These are phyloP conservation scores for Magallana gigas DNA, from an alignment of 1,140 invertebrate genomes.

Conservation along the genomic window DNA sequence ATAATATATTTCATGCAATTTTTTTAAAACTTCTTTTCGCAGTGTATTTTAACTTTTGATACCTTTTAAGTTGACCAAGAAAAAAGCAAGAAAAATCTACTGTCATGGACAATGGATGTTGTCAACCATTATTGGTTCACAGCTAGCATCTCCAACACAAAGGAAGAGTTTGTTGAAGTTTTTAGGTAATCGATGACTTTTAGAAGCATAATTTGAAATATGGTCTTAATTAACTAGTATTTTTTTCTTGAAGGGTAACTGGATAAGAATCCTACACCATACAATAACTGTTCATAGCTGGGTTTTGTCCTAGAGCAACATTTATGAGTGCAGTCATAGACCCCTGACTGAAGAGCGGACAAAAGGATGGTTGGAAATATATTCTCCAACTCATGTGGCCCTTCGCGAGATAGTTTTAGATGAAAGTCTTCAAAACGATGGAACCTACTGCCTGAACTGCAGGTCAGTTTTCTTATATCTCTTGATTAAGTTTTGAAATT, in stretches of 20 bases:
- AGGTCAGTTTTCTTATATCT: constrained; percentile 4
- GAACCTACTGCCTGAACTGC: constrained; percentile 41
- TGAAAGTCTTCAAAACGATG: constrained; percentile 41
- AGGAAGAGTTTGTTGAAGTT: constrained; percentile 42
- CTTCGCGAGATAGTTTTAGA: constrained; percentile 37
- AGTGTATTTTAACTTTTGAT: too few relatives aligned
- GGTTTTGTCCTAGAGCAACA: neutral
- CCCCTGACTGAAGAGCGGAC: neutral
- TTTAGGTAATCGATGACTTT: neutral
- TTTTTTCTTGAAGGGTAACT: constrained; percentile 7
- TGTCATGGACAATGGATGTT: constrained; percentile 43
- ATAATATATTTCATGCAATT: too few relatives aligned
- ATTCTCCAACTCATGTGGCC: constrained; percentile 3
- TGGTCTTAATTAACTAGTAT: neutral
- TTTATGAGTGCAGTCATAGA: constrained; percentile 18
- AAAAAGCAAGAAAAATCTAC: neutral
- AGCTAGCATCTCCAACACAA: neutral
- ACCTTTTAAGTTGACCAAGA: neutral
- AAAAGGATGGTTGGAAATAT: constrained; percentile 46
- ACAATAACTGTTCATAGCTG: neutral
- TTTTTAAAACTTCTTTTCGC: too few relatives aligned
- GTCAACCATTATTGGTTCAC: constrained; percentile 44
- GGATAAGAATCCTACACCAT: neutral
- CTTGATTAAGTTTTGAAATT: neutral
- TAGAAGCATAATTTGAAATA: too few relatives aligned